Evolutionary conservation across 2,888 invertebrate species (phyloP), one percentile per base, ranked within the genome.

Genomic region (Psylliodes chrysocephalus): DNA sequence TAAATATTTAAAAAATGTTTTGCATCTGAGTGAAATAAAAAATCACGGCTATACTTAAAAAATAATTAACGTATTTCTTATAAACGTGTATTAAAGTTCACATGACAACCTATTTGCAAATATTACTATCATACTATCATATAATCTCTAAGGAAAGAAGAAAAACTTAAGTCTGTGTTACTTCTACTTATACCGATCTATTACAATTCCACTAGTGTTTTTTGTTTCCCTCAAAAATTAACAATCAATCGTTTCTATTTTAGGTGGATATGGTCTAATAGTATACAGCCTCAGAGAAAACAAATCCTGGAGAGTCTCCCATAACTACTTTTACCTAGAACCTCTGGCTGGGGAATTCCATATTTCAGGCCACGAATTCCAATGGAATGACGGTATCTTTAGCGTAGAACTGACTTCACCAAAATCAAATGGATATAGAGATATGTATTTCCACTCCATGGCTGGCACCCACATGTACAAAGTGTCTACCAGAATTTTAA

Each of bases 351-450:
- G 91, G 0, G 88, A 90, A 70, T 86, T 90, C 59, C 83, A 85
- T 51, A 85, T 93, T 53, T 89, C 88, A 28, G 91, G 89, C 0
- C 86, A 90, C 71, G 81, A 84, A 0, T 94, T 92, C 82, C 89
- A 90, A 75, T 94, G 92, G 93, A 89, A 88, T 67, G 93, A 93
- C 75, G 93, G 93, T 0, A 84, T 93, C 8, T 93, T 93, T 80
- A 92, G 92, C 63, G 79, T 91, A 0, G 88, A 89, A 0, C 74
- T 91, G 10, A 87, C 89, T 0, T 84, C 86, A 0, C 76, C 81
- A 0, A 79, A 82, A 1, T 30, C 74, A 0, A 85, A 88, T 69
- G 87, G 88, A 10, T 87, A 84, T 73, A 86, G 88, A 53, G 85
- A 85, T 0, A 86, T 90, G 0, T 92, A 88, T 82, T 94, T 93